Percentiles rank a stretch among this genome's conserved stretches.
Conservation (phyloP, 2,113 vertebrate species). For the Trematocara marginatum region DNA sequence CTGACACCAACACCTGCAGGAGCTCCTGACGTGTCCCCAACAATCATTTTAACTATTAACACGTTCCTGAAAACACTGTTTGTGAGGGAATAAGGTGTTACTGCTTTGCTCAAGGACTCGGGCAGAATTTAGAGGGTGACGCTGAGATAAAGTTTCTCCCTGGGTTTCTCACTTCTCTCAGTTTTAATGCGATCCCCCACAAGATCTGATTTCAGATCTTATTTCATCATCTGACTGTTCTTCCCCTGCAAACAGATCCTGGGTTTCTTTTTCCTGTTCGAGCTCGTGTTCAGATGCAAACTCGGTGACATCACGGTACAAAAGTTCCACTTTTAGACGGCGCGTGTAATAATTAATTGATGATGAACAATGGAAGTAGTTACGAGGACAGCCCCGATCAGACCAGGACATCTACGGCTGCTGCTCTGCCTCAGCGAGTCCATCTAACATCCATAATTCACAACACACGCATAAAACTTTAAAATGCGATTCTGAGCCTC, state of each 20-base stretch:
- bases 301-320: background rate
- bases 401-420: background rate
- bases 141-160: background rate
- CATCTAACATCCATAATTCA: constrained; percentile 39
- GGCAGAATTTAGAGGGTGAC: background rate
- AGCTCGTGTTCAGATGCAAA: background rate
- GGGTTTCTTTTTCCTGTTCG: accelerated
- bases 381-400: background rate
- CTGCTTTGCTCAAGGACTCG: background rate
- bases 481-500: constrained; percentile 2
- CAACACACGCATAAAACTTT: constrained; percentile 28
- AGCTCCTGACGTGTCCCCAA: background rate
- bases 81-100: background rate
- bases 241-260: background rate
- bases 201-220: background rate
- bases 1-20: background rate
- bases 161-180: background rate
- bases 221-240: background rate
- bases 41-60: background rate
- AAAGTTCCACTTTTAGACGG: background rate
- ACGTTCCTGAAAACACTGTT: background rate
- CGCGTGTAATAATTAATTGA: background rate
- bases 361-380: background rate
- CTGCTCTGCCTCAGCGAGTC: background rate
- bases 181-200: background rate